Conservation (phyloP, 2,888 invertebrate species). For the Cyrtodaria siliqua region DNA sequence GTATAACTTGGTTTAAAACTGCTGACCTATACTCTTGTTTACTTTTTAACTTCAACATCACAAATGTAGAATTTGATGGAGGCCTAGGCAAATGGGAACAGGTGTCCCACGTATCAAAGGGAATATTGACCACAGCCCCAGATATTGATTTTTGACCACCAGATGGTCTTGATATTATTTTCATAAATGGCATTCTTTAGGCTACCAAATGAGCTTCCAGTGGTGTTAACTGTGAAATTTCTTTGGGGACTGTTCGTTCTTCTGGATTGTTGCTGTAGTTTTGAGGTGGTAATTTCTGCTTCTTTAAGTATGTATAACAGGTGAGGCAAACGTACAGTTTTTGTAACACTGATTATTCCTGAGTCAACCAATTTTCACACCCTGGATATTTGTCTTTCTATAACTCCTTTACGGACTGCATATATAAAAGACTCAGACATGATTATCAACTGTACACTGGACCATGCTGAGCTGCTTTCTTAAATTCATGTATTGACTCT, state of each 20-base stretch:
- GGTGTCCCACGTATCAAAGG: not conserved
- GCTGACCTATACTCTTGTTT: conserved; percentile 16
- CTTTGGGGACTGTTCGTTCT: not conserved
- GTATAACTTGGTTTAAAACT: conserved; percentile 9
- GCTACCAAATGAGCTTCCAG: conserved; percentile 4
- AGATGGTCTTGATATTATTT: conserved; percentile 13
- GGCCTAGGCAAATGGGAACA: conserved; percentile 6
- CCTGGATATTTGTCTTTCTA: too few relatives aligned
- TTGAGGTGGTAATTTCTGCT: conserved; percentile 10
- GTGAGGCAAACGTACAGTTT: conserved; percentile 2
- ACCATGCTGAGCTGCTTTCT: too few relatives aligned
- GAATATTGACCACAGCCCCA: conserved; percentile 34
- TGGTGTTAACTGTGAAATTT: not conserved
- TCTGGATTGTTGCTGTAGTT: conserved; percentile 7
- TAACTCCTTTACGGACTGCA: too few relatives aligned
- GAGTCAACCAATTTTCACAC: too few relatives aligned
- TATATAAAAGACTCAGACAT: too few relatives aligned
- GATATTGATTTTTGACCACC: conserved; percentile 22
- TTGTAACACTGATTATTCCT: too few relatives aligned
- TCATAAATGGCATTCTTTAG: conserved; percentile 35
- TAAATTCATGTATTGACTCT: too few relatives aligned
- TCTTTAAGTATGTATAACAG: conserved; percentile 1
- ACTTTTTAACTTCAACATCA: conserved; percentile 19
- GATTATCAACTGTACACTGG: too few relatives aligned
- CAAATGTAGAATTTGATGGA: conserved; percentile 16